Conservation (phyloP, 2,113 vertebrate genomes). For the Heterocephalus glaber region DNA sequence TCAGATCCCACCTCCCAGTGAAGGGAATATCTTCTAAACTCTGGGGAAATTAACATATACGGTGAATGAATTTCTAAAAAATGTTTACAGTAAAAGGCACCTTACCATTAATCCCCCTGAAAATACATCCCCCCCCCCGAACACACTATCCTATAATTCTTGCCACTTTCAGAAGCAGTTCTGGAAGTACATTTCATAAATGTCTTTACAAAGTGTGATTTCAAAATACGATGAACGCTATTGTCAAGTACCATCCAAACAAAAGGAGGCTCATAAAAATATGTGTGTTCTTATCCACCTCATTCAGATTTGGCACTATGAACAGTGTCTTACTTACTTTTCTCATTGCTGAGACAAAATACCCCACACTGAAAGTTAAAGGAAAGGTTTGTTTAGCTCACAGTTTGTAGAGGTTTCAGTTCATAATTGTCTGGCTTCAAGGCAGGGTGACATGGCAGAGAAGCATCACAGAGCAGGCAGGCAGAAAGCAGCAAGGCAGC, state of each 20-base stretch:
- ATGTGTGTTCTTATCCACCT: background rate
- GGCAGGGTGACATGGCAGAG: background rate
- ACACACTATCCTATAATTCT: too few relatives aligned
- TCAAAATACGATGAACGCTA: background rate
- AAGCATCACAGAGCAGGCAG: background rate
- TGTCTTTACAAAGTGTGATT: background rate
- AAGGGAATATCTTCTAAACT: background rate
- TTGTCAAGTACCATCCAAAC: background rate
- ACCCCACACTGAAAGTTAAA: background rate
- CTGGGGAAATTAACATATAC: background rate
- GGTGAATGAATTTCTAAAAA: background rate
- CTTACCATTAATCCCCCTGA: background rate
- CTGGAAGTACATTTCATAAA: too few relatives aligned
- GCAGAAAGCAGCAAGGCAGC: background rate
- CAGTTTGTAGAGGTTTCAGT: background rate
- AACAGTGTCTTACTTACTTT: background rate
- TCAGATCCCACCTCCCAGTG: background rate
- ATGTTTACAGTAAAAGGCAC: background rate
- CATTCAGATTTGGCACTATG: background rate
- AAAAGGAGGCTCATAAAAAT: background rate
- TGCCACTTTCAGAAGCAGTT: too few relatives aligned
- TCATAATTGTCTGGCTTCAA: background rate
- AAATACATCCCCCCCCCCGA: too few relatives aligned
- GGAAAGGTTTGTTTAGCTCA: background rate
- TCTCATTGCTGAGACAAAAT: background rate